A percentile compares a stretch with the other conserved stretches of the same genome.
Evolutionary conservation across 2,797 vertebrate genomes (phyloP).

Genomic region (Catostomus latipinnis): DNA sequence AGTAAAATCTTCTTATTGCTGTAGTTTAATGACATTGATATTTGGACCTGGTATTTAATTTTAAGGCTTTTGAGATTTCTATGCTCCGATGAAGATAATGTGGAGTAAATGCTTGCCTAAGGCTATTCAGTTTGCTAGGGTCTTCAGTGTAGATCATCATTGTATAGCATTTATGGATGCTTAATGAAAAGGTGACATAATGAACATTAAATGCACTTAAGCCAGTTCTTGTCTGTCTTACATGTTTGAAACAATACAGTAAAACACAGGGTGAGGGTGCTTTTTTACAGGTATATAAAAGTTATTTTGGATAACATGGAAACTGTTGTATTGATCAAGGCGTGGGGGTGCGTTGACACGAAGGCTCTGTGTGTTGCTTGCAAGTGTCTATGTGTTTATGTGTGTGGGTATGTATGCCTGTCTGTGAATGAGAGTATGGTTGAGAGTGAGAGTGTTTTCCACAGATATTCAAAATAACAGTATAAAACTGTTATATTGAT

Average conservation of each 20-base stretch:
- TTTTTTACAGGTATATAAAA: no score
- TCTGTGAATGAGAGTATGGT: no score
- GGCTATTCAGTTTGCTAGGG: constrained; percentile 26
- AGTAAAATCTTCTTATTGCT: constrained; percentile 18
- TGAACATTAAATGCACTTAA: constrained; percentile 51
- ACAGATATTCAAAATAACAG: no score
- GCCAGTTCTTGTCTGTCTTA: constrained; percentile 1
- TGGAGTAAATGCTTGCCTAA: constrained; percentile 23
- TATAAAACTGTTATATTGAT: no score
- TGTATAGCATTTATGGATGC: constrained; percentile 26
- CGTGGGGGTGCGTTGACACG: no score
- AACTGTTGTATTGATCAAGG: no score
- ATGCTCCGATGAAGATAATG: constrained; percentile 18
- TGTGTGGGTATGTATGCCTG: no score
- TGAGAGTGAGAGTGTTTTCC: no score
- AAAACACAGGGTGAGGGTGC: neutral
- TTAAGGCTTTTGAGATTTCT: constrained; percentile 17
- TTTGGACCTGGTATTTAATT: constrained; percentile 50
- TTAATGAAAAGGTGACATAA: constrained; percentile 52
- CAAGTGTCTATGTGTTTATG: no score
- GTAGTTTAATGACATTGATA: constrained; percentile 37
- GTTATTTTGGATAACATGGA: no score
- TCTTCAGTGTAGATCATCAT: constrained; percentile 42
- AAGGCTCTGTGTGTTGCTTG: no score
- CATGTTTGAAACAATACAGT: constrained; percentile 9